Evolutionary conservation across 2,797 vertebrate species (phyloP).

Genomic region (Cetoscarus ocellatus): DNA sequence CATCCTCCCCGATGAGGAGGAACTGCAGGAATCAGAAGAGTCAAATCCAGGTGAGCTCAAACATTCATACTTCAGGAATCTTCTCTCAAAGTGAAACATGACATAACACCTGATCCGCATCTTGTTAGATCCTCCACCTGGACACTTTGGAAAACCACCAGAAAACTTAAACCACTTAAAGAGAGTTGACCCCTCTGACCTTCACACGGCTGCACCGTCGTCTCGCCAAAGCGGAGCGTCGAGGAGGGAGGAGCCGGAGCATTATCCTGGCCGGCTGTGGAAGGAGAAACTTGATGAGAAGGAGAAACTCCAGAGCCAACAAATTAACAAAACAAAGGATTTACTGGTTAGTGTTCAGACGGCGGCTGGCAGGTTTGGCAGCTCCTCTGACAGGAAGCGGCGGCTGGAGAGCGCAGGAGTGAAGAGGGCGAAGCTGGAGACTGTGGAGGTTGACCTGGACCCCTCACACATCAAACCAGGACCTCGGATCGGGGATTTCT

Average conservation of each 20-base stretch:
- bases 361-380: slow-evolving; percentile 10
- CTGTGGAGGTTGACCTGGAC: slow-evolving; percentile 8
- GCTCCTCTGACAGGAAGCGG: slow-evolving; percentile 57
- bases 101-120: background rate
- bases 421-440: slow-evolving; percentile 66
- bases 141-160: slow-evolving; percentile 1
- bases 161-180: background rate
- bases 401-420: slow-evolving; percentile 23
- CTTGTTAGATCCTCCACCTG: slow-evolving; percentile 18
- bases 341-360: slow-evolving; percentile 24
- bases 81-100: background rate
- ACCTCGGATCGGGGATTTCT: slow-evolving; percentile 5
- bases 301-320: slow-evolving; percentile 17
- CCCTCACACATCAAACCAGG: background rate
- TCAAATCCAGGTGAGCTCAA: slow-evolving; percentile 42
- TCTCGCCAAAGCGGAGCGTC: background rate
- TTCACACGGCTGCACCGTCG: slow-evolving; percentile 26
- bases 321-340: slow-evolving; percentile 13
- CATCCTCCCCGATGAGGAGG: too few species aligned
- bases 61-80: background rate
- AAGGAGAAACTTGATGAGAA: slow-evolving; percentile 38
- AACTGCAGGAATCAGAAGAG: too few species aligned
- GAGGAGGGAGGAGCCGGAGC: slow-evolving; percentile 34
- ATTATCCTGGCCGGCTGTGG: slow-evolving; percentile 4
- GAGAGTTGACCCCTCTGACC: slow-evolving; percentile 1